A percentile compares a stretch with the other conserved stretches of the same genome.
Conservation (phyloP, 2,113 vertebrate genomes). For the Phocoena phocoena region DNA sequence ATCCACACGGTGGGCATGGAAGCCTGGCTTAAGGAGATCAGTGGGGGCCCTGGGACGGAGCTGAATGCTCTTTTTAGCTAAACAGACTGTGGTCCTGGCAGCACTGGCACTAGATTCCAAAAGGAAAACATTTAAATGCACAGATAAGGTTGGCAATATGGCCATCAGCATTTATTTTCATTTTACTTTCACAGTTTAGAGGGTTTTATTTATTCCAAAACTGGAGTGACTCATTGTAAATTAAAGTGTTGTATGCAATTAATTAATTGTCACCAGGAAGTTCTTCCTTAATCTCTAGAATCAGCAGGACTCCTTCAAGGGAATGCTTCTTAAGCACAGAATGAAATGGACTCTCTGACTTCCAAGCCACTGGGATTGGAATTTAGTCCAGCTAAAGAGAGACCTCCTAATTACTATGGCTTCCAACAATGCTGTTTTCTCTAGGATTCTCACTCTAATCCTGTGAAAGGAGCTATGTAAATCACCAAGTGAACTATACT, state of each 20-base stretch:
- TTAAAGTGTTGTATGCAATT: constrained; percentile 55
- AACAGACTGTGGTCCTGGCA: not conserved
- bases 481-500: constrained; percentile 69
- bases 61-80: not conserved
- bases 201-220: constrained; percentile 43
- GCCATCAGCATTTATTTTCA: constrained; percentile 46
- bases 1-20: not conserved
- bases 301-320: constrained; percentile 59
- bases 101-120: not conserved
- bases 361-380: constrained; percentile 42
- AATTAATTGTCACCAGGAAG: constrained; percentile 67
- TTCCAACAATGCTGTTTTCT: constrained; percentile 59
- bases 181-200: constrained; percentile 62
- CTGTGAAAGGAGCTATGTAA: constrained; percentile 70
- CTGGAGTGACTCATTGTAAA: constrained; percentile 36
- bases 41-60: not conserved
- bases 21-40: not conserved
- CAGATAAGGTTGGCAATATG: not conserved
- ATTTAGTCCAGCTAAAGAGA: constrained; percentile 64
- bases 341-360: constrained; percentile 64
- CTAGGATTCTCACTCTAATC: constrained; percentile 66
- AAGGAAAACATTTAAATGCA: not conserved
- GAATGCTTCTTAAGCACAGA: constrained; percentile 65
- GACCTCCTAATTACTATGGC: constrained; percentile 69
- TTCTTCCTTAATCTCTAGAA: constrained; percentile 63